Conservation (phyloP, 2,888 invertebrate species). For the Andrena praecox region DNA sequence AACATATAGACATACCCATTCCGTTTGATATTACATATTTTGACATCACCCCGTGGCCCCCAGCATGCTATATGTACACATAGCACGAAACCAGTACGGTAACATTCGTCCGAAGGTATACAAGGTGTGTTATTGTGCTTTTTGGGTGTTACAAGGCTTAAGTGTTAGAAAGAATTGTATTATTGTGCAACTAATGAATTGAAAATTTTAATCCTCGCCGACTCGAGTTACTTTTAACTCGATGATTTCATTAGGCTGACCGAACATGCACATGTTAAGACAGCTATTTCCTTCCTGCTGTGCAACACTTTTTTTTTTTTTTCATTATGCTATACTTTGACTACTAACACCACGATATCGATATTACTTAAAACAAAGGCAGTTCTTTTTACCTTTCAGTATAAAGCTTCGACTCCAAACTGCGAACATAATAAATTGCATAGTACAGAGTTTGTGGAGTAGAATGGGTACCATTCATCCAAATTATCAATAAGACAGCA, state of each 20-base stretch:
- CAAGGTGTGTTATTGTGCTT: conserved; percentile 65
- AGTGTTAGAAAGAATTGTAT: conserved; percentile 63
- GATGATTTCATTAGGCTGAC: conserved; percentile 62
- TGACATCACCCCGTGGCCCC: conserved; percentile 72
- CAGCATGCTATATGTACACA: conserved; percentile 64
- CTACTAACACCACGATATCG: conserved; percentile 46
- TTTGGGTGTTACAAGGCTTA: conserved; percentile 66
- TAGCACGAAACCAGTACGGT: conserved; percentile 65
- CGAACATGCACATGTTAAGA: conserved; percentile 61
- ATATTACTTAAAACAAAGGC: conserved; percentile 44
- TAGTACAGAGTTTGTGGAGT: conserved; percentile 44
- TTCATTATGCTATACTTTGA: conserved; percentile 41
- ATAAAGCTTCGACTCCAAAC: conserved; percentile 32
- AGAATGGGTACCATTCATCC: conserved; percentile 38
- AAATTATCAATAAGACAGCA: conserved; percentile 63
- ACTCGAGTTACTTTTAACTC: conserved; percentile 56
- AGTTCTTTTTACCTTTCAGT: conserved; percentile 36
- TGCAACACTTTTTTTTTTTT: conserved; percentile 35
- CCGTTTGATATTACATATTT: conserved; percentile 65
- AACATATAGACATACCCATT: conserved; percentile 64
- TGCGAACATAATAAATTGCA: conserved; percentile 42
- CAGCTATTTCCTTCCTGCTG: conserved; percentile 55
- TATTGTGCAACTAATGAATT: conserved; percentile 64
- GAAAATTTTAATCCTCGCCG: conserved; percentile 55
- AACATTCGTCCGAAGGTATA: conserved; percentile 55